Evolutionary conservation across 1,140 invertebrate genomes (phyloP), one percentile per base, ranked within the genome.

Genomic region (Orchesella cincta): DNA sequence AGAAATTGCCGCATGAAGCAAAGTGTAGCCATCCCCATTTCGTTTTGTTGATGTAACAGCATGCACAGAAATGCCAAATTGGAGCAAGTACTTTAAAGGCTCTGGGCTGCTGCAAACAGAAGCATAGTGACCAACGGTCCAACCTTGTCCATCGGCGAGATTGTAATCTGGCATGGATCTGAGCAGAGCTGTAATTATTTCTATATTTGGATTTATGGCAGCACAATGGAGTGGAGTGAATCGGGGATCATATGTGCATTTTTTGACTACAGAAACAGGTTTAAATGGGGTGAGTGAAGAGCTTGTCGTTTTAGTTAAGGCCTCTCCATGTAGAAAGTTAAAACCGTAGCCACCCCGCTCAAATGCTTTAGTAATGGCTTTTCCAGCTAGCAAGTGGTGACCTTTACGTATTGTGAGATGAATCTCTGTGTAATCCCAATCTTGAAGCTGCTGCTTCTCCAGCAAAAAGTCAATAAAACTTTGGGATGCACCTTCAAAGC

Each of bases 201-300:
- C 84, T 0, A 84, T 82, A 82, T 88, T 87, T 16, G 88, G 88
- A 81, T 89, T 89, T 75, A 89, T 88, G 20, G 86, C 86, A 29
- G 88, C 87, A 82, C 86, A 88, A 81, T 89, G 88, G 1, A 89
- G 76, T 5, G 88, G 88, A 23, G 88, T 88, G 18, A 89, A 84
- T 84, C 86, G 75, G 14, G n/a, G 20, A 34, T 78, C 76, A 34
- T 82, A 78, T 73, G 80, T 80, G 20, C 85, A 81, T 77, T 86
- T 87, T 78, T 88, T 88, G 14, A 82, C 83, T 1, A 88, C 85
- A 34, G 87, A 87, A 26, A 84, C 84, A 18, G 84, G 74, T 67
- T 84, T 84, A 57, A 86, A 84, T 35, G 82, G 72, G 74, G 82
- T 80, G 1, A 64, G 51, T 18, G 35, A 54, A 20, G 70, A 71